Evolutionary conservation across 2,888 invertebrate species (phyloP), one percentile per base, ranked within the genome.

Genomic region (Phaonia tiefii): DNA sequence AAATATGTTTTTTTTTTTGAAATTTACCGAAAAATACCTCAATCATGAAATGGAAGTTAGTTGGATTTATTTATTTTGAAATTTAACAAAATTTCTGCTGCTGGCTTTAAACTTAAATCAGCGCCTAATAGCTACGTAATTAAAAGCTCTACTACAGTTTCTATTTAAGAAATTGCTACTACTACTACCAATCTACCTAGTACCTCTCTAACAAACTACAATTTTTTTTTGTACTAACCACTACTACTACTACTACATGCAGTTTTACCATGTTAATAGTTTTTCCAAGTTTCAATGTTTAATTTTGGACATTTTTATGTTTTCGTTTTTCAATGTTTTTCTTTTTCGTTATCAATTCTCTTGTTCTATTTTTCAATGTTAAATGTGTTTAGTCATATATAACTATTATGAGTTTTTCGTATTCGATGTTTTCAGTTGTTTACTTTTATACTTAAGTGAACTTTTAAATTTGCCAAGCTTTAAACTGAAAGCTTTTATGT

Each of bases 1-100:
- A 7, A 31, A 3, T 17, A 17, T 17, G 22, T n/a, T n/a, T n/a
- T n/a, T n/a, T n/a, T n/a, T n/a, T n/a, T n/a, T n/a, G 17, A 17
- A 54, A 79, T 63, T 20, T 63, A 49, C 26, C 15, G 73, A 78
- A 51, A 39, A 54, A 51, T 58, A 20, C 42, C 42, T 44, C 65
- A 15, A 83, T 82, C 67, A 81, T 86, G 85, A 87, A 87, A 86
- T 84, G 87, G 84, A 86, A 84, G 87, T 86, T 84, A 84, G 87
- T 86, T 84, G 11, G 25, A 1, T 76, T 71, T 31, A 1, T 76
- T 71, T 31, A 51, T 75, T 49, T 39, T 46, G 3, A 31, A 5
- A 8, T 31, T 5, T 8, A 0, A 31, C 31, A 69, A 70, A 83
- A 81, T 83, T 84, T 85, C 87, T 87, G 87, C 85, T 88, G 87